Base-by-base conservation (phyloP, 2,113 vertebrate genomes). In the Aix galericulata region DNA sequence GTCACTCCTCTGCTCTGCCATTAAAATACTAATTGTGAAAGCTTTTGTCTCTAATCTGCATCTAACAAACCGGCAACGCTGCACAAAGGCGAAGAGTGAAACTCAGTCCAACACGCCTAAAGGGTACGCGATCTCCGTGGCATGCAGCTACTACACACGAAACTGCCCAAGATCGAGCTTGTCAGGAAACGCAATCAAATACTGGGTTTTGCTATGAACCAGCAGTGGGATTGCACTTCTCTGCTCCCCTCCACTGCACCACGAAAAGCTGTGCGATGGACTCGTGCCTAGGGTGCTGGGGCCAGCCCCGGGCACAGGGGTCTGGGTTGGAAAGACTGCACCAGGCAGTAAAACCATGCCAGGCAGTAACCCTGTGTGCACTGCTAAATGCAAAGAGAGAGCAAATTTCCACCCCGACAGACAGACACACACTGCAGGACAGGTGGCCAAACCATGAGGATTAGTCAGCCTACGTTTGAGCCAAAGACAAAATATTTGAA, bases 1-100 rank as follows among this genome's bases (percentile, higher is more conserved):
- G 82, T 83, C 89, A 86, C 38, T 89, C 53, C 63, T 89, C 84
- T 88, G 86, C 89, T 87, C 79, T 86, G 44, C 89, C 82, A 76
- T 76, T 94, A 90, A 91, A 93, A 94, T 63, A 88, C 76, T 83
- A 90, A 96, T 72, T 87, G 82, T 82, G 88, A 88, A 93, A 90
- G 76, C 75, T 89, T 89, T 94, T 80, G 88, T 85, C 63, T 87
- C 72, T 78, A 75, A 91, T 81, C 85, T 96, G 76, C 68, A 62
- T 78, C 86, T 91, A 89, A 91, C 80, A 86, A 96, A 94, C 75
- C 3, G 1, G 88, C 79, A 82, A 73, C 9, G 3, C 79, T 71
- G 71, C 72, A 92, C 91, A 89, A 89, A 93, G 25, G 58, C 66
- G 63, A 67, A 82, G 56, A 91, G 83, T 42, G 75, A 88, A 90